Evolutionary conservation across 2,888 invertebrate genomes (phyloP).

Genomic region (Dichetophora obliterata): DNA sequence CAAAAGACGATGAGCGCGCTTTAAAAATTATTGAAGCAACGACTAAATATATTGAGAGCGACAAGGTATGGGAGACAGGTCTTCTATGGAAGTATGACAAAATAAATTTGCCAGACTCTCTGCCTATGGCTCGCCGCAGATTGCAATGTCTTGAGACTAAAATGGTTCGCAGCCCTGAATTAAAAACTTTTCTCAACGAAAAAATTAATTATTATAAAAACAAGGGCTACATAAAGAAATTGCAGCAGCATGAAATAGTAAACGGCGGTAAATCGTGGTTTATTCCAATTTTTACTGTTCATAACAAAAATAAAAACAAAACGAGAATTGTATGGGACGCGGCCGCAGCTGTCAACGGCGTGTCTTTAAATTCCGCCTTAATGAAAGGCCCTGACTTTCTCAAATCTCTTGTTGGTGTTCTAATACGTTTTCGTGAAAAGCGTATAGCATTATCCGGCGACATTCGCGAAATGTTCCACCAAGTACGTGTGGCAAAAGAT

Average conservation of each 20-base stretch:
- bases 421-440: constrained; percentile 62
- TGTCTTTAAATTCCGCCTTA: constrained; percentile 56
- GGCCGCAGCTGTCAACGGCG: constrained; percentile 53
- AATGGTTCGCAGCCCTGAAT: constrained; percentile 1
- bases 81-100: background rate
- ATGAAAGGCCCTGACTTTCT: constrained; percentile 60
- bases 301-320: constrained; percentile 54
- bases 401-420: constrained; percentile 57
- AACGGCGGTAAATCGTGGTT: constrained; percentile 50
- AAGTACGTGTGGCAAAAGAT: constrained; percentile 29
- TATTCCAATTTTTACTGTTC: constrained; percentile 55
- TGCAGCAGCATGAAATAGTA: constrained; percentile 41
- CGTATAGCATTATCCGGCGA: constrained; percentile 57
- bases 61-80: no score
- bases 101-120: background rate
- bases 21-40: background rate
- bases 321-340: constrained; percentile 60
- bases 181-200: background rate
- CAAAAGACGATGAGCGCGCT: background rate
- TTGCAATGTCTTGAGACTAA: no score
- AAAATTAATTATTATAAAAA: background rate
- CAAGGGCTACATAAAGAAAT: constrained; percentile 48
- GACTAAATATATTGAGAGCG: background rate
- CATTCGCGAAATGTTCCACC: constrained; percentile 30
- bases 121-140: no score